phyloP scores from a whole-genome alignment of 2,113 vertebrate genomes.

The Trinectes maculatus region DNA sequence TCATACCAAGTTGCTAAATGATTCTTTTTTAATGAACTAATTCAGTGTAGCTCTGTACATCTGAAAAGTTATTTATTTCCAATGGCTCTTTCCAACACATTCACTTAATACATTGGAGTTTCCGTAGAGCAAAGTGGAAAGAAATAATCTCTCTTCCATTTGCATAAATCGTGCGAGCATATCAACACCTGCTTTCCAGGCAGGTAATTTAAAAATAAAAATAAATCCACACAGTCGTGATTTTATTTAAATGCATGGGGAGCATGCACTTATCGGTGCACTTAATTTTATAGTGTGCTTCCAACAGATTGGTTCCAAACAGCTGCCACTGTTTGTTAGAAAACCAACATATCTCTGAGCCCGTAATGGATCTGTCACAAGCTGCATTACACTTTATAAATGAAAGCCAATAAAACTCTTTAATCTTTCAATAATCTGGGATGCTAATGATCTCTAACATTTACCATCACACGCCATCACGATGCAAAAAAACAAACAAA shows the following conservation, averaged over 20 bases:
- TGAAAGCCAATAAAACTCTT: background rate
- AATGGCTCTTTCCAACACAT: too few species aligned
- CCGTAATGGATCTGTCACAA: slow-evolving; percentile 3
- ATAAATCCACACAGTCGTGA: too few species aligned
- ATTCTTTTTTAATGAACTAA: slow-evolving; percentile 15
- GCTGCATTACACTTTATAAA: background rate
- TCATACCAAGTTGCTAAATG: background rate
- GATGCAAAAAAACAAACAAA: too few species aligned
- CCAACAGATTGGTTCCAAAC: slow-evolving; percentile 2
- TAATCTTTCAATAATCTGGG: background rate
- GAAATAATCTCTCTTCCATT: too few species aligned
- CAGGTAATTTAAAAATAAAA: slow-evolving; percentile 4
- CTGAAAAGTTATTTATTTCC: too few species aligned
- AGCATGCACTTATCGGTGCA: too few species aligned
- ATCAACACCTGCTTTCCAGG: slow-evolving; percentile 6
- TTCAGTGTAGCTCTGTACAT: background rate
- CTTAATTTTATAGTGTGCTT: too few species aligned
- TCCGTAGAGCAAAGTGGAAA: too few species aligned
- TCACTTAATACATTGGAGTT: too few species aligned
- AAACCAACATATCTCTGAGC: background rate
- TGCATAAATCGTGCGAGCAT: too few species aligned
- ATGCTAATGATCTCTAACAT: background rate
- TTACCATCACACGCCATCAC: too few species aligned
- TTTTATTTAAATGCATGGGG: too few species aligned
- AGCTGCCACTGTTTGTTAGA: background rate